Evolutionary conservation across 35 echinoderm and acorn worm genomes (phyloP).

Genomic region (Amphiura filiformis): DNA sequence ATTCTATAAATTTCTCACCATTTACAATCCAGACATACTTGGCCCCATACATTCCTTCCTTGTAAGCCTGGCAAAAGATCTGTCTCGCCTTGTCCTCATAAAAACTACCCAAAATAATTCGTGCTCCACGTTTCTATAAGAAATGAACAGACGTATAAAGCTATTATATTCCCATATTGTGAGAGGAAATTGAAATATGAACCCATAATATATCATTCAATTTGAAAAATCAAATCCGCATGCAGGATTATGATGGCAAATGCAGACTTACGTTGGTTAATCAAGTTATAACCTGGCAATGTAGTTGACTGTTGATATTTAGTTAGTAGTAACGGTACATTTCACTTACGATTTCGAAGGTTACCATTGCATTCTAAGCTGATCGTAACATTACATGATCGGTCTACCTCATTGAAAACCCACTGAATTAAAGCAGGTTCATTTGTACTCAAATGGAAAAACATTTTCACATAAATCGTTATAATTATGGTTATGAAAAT

Average conservation of each 20-base stretch:
- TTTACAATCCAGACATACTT: constrained; percentile 94
- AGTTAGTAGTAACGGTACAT: too few species aligned
- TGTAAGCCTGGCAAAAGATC: constrained; percentile 81
- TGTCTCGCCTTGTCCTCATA: constrained; percentile 77
- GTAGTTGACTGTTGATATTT: too few species aligned
- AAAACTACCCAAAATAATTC: constrained; percentile 90
- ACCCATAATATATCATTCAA: not conserved
- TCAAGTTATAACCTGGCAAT: too few species aligned
- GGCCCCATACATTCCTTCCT: constrained; percentile 76
- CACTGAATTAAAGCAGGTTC: too few species aligned
- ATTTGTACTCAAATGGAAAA: too few species aligned
- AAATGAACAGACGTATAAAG: constrained; percentile 15
- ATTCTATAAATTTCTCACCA: constrained; percentile 22
- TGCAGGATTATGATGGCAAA: not conserved
- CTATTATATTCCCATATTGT: not conserved
- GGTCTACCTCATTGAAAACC: too few species aligned
- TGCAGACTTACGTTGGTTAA: not conserved
- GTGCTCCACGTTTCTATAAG: constrained; percentile 64
- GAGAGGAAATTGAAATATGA: not conserved
- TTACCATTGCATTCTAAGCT: too few species aligned
- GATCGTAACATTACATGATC: too few species aligned
- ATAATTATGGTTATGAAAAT: too few species aligned
- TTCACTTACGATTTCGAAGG: too few species aligned
- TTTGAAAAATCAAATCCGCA: not conserved
- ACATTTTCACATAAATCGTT: too few species aligned